Base-by-base conservation (phyloP, 2,113 vertebrate genomes). In the Nerophis ophidion region DNA sequence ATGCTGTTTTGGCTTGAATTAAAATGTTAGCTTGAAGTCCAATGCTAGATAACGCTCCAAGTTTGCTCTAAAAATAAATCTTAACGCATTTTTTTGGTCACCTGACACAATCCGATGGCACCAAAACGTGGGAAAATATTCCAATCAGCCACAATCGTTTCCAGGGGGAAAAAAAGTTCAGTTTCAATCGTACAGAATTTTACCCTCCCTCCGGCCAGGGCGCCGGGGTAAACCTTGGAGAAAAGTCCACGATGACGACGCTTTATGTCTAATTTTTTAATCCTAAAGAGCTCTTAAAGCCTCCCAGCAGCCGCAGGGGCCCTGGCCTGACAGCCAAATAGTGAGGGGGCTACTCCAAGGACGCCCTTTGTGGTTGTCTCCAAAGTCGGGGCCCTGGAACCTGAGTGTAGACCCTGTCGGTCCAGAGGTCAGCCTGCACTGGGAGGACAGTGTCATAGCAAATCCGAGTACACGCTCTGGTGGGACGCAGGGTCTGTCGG, bases 241-340 rank as follows among this genome's bases (percentile, higher is more conserved):
- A 77, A 83, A 80, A 83, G 77, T 77, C 74, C 79, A 63, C 74
- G 81, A 88, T 80, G 78, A 84, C 71, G 65, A 65, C 44, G 36
- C 57, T 81, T 78, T 63, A 60, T 47, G 49, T 49, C 54, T 59
- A 13, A 14, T 26, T 59, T 59, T 59, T 44, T 46, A 4, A 59
- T 47, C 57, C 57, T 45, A 57, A 36, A 35, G 10, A 38, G 52
- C 14, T 4, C 1, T 14, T 36, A 26, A 5, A 44, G 40, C 40
- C 40, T 44, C 40, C 9, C 40, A 44, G 40, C 40, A 44, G 10
- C 40, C 16, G 38, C 4, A n/a, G 7, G 10, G 38, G 54, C 3
- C 52, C 50, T 7, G 12, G 33, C 19, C 2, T 34, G 14, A 10
- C 3, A 5, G 52, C 7, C 6, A 35, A 13, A 4, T 14, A 7